phyloP scores from a whole-genome alignment of 2,888 invertebrate genomes.

The Carpatolechia fugitivella region DNA sequence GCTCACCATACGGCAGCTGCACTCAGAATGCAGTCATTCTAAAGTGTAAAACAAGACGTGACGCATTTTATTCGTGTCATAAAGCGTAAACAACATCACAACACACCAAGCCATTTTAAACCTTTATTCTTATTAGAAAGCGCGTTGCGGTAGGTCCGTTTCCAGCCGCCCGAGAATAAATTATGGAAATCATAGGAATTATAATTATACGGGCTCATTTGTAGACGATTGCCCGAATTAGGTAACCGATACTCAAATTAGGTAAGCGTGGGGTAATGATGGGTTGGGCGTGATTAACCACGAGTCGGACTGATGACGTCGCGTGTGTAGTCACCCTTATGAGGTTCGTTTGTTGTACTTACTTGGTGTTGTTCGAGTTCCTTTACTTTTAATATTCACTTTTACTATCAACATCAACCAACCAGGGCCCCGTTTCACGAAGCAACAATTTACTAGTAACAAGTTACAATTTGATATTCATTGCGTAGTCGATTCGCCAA shows the following conservation, averaged over 20 bases:
- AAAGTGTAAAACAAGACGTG: too few relatives aligned
- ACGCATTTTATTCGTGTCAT: too few relatives aligned
- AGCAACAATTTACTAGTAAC: too few relatives aligned
- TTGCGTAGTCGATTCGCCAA: too few relatives aligned
- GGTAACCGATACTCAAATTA: conserved; percentile 1
- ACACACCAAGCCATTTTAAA: too few relatives aligned
- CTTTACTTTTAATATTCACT: too few relatives aligned
- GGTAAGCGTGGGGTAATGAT: neutral
- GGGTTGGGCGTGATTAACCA: neutral
- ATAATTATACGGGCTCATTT: conserved; percentile 8
- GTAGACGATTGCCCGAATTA: neutral
- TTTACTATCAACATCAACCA: too few relatives aligned
- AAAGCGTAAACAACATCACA: too few relatives aligned
- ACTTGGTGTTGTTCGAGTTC: neutral
- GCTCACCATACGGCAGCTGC: too few relatives aligned
- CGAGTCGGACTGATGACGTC: neutral
- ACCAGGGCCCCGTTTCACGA: too few relatives aligned
- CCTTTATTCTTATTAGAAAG: neutral
- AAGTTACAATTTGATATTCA: too few relatives aligned
- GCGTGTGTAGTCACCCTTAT: neutral
- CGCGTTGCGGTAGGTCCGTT: conserved; percentile 2
- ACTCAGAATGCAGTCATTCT: too few relatives aligned
- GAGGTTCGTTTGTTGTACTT: neutral
- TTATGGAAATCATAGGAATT: conserved; percentile 1
- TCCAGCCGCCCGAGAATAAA: neutral